Base-by-base conservation (phyloP, 2,797 vertebrate genomes). In the Lagocephalus sceleratus region DNA sequence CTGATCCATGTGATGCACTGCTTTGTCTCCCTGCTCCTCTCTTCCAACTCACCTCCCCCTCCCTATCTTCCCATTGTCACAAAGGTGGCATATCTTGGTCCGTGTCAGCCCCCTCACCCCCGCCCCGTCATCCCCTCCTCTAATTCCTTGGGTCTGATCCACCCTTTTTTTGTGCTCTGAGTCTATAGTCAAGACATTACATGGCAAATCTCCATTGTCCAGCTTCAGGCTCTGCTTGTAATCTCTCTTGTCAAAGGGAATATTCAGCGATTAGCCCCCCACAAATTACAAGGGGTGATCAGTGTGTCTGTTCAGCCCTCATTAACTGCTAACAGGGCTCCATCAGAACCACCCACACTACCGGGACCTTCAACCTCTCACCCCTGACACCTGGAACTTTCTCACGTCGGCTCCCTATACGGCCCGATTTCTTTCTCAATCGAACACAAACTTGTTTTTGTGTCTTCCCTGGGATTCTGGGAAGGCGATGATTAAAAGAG, bases 281-380 rank as follows among this genome's bases (percentile, higher is more conserved):
- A 68, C 79, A 84, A 87, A 87, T 90, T 88, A 87, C 85, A 81
- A 82, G 85, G 76, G 81, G 78, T 84, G 84, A 89, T 87, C 82
- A 73, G 56, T 76, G 78, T 81, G 84, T 87, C 87, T 80, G 72
- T 87, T 83, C 82, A 83, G 75, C 57, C 81, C 83, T 86, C 84
- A 87, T 88, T 88, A 85, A 87, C 70, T 75, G 79, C 82, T 75
- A 84, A 83, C 75, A 79, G 82, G 68, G 66, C 77, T 80, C 79
- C 79, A 78, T 85, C 81, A 82, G 76, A 86, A 71, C 86, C 81
- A 85, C 85, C 86, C 88, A 89, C 86, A 87, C 52, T 70, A 81
- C 71, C 51, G 17, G 66, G 84, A 90, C 88, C 88, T 87, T 82
- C 86, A 71, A 88, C 87, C 89, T 78, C 76, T 85, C 76, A 89